Evolutionary conservation across 2,113 vertebrate species (phyloP).

Genomic region (Synodontis membranacea): DNA sequence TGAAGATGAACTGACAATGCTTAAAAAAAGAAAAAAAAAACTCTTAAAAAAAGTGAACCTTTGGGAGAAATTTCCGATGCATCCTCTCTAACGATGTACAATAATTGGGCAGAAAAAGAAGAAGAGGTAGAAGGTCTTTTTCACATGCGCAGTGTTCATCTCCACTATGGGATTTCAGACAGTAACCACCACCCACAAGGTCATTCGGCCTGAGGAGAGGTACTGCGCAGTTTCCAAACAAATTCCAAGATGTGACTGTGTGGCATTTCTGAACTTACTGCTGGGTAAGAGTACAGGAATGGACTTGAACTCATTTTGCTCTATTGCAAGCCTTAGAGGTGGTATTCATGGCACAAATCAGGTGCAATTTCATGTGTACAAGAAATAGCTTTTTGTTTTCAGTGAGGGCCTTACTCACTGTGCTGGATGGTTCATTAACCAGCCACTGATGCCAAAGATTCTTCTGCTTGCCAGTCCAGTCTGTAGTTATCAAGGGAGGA

Average conservation of each 20-base stretch:
- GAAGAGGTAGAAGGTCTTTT: not conserved
- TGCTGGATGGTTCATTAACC: conserved; percentile 93
- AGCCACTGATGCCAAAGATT: conserved; percentile 99
- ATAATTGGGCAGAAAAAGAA: not conserved
- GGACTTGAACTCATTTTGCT: not conserved
- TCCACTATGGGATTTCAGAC: not conserved
- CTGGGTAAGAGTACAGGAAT: not conserved
- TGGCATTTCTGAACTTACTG: not conserved
- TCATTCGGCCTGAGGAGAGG: not conserved
- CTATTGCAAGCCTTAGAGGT: conserved; percentile 23
- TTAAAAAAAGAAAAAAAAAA: no score
- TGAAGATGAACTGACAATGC: not conserved
- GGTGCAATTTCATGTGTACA: conserved; percentile 53
- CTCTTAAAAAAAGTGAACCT: not conserved
- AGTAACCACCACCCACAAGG: not conserved
- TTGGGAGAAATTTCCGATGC: not conserved
- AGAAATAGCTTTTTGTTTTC: conserved; percentile 82
- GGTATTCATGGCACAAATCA: conserved; percentile 65
- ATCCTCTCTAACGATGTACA: not conserved
- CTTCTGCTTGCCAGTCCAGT: conserved; percentile 89
- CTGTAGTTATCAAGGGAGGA: conserved; percentile 52
- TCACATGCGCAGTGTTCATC: not conserved
- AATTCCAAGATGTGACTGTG: not conserved
- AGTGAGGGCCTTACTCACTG: conserved; percentile 95
- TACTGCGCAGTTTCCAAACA: not conserved